A percentile compares a stretch with the other conserved stretches of the same genome.
Evolutionary conservation across 2,113 vertebrate genomes (phyloP).

Genomic region (pig (Sus scrofa)): DNA sequence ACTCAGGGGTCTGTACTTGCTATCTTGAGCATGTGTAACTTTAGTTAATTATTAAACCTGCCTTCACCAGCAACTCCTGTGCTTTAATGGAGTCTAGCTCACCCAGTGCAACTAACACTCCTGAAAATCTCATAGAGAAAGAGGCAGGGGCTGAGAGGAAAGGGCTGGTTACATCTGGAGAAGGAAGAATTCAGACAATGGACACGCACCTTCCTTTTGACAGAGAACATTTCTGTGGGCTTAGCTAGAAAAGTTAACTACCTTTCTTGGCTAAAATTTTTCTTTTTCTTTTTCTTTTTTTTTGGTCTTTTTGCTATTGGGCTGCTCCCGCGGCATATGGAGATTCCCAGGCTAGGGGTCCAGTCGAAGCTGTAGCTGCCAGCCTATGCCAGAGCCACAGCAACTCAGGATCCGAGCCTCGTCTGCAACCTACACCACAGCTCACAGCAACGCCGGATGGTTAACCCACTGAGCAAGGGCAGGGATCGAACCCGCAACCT

Average conservation of each 20-base stretch:
- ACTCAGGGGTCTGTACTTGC: not conserved
- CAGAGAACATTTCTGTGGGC: fast-evolving
- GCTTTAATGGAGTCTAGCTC: not conserved
- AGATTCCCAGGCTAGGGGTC: too few relatives aligned
- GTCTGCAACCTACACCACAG: too few relatives aligned
- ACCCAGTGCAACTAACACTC: not conserved
- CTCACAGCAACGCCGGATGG: too few relatives aligned
- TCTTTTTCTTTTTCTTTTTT: too few relatives aligned
- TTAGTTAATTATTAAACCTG: not conserved
- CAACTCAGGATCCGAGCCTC: too few relatives aligned
- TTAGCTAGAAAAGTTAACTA: not conserved
- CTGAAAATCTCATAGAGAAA: not conserved
- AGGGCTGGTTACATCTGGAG: not conserved
- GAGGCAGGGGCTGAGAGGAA: too few relatives aligned
- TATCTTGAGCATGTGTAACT: not conserved
- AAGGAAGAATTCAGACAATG: not conserved
- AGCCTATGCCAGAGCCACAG: too few relatives aligned
- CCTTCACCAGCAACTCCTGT: not conserved
- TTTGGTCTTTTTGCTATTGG: too few relatives aligned
- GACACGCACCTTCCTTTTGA: not conserved
- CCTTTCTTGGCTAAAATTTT: not conserved
- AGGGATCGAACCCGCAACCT: too few relatives aligned
- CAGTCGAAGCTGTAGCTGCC: too few relatives aligned
- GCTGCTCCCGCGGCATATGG: too few relatives aligned
- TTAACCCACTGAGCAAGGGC: too few relatives aligned